A percentile compares a stretch with the other conserved stretches of the same genome.
These are phyloP conservation scores for Eubucco bourcierii DNA, from an alignment of 2,113 vertebrate genomes.

Conservation along the genomic window DNA sequence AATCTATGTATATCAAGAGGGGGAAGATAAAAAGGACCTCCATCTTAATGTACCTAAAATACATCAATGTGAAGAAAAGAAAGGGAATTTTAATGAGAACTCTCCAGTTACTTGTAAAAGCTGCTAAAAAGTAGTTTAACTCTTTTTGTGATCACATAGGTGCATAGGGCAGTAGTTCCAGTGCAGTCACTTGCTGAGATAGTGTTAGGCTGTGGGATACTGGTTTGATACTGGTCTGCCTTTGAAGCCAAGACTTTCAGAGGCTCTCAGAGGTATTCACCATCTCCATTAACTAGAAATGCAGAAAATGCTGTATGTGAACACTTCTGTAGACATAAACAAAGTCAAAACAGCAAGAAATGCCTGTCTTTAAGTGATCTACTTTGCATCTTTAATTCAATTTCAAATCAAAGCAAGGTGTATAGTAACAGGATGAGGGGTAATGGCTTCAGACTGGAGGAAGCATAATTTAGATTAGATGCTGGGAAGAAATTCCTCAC, in stretches of 20 bases:
- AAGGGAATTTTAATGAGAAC: neutral
- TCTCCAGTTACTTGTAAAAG: neutral
- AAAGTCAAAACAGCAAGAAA: neutral
- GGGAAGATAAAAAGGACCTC: neutral
- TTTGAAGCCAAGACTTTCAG: neutral
- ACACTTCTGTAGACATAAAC: neutral
- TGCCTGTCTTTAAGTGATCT: neutral
- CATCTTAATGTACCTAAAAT: neutral
- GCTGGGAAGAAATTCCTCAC: no score
- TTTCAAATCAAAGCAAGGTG: neutral
- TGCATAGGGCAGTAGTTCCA: neutral
- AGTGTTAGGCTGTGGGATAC: neutral
- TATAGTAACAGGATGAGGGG: no score
- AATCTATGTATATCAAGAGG: neutral
- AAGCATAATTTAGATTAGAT: no score
- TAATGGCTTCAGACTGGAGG: no score
- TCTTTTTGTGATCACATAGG: accelerated
- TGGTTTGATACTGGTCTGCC: neutral
- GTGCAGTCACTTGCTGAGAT: neutral
- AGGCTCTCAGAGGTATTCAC: neutral
- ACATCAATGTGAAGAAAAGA: neutral
- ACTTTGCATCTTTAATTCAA: neutral
- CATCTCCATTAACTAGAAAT: neutral
- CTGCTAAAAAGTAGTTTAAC: neutral
- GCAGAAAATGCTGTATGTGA: neutral